Evolutionary conservation across 2,113 vertebrate genomes (phyloP).

Genomic region (Takifugu bimaculatus): DNA sequence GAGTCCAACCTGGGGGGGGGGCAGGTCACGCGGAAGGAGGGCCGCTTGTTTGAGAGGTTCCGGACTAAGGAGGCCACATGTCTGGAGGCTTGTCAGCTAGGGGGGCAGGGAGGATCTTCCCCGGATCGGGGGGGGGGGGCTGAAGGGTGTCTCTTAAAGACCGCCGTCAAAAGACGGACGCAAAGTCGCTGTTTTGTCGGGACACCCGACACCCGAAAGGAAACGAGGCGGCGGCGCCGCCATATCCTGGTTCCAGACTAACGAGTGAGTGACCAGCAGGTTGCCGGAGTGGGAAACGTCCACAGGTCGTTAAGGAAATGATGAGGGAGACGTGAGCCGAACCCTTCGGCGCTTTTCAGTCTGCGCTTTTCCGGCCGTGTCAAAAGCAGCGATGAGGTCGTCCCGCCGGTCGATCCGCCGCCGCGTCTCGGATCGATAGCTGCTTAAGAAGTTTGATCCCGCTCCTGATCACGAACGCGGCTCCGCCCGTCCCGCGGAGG

Average conservation of each 20-base stretch:
- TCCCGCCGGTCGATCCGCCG: slow-evolving; percentile 35
- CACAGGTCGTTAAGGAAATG: slow-evolving; percentile 51
- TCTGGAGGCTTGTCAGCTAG: slow-evolving; percentile 57
- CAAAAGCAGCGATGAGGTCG: slow-evolving; percentile 60
- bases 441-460: slow-evolving; percentile 68
- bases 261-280: slow-evolving; percentile 46
- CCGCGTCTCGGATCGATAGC: slow-evolving; percentile 62
- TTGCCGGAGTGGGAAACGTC: slow-evolving; percentile 32
- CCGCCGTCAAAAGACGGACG: slow-evolving; percentile 27
- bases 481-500: slow-evolving; percentile 34
- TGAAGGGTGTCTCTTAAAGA: slow-evolving; percentile 49
- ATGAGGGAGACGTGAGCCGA: slow-evolving; percentile 54
- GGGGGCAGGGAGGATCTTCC: slow-evolving; percentile 47
- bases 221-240: slow-evolving; percentile 8
- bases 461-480: slow-evolving; percentile 21
- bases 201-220: slow-evolving; percentile 42
- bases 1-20: slow-evolving; percentile 4
- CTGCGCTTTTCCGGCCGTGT: slow-evolving; percentile 49
- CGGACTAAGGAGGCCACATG: slow-evolving; percentile 54
- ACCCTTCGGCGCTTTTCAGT: slow-evolving; percentile 52
- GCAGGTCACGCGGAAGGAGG: slow-evolving; percentile 24
- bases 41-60: slow-evolving; percentile 54
- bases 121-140: slow-evolving; percentile 45
- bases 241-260: slow-evolving; percentile 39
- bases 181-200: slow-evolving; percentile 8